Evolutionary conservation across 2,113 vertebrate genomes (phyloP).

Genomic region (Calyptommatus sinebrachiatus): DNA sequence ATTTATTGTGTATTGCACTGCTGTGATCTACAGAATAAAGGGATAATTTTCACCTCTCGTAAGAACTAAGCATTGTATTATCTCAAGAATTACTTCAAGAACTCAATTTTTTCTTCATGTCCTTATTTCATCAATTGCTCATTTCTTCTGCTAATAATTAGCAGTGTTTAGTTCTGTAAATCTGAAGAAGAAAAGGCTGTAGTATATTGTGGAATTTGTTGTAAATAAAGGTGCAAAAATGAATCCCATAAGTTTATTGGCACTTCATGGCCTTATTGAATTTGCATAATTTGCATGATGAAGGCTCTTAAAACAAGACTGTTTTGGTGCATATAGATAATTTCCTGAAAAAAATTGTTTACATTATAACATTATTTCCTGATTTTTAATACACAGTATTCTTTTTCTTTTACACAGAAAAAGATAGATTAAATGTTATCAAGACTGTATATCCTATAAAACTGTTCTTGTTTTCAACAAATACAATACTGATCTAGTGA

Average conservation of each 20-base stretch:
- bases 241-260: constrained; percentile 62
- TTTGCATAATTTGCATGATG: constrained; percentile 72
- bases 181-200: constrained; percentile 70
- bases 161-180: constrained; percentile 73
- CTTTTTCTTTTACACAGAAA: constrained; percentile 41
- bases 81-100: constrained; percentile 78
- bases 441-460: constrained; percentile 49
- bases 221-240: constrained; percentile 69
- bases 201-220: constrained; percentile 75
- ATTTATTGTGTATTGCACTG: constrained; percentile 77
- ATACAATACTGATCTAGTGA: constrained; percentile 61
- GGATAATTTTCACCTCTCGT: constrained; percentile 70
- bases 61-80: constrained; percentile 72
- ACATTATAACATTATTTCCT: constrained; percentile 19
- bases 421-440: constrained; percentile 55
- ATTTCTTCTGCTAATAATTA: constrained; percentile 74
- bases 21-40: constrained; percentile 77
- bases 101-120: constrained; percentile 62
- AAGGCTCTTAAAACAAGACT: constrained; percentile 48
- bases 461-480: constrained; percentile 64
- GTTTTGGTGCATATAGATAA: constrained; percentile 67
- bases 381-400: background rate
- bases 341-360: constrained; percentile 29
- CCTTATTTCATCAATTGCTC: constrained; percentile 71
- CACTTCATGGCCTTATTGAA: constrained; percentile 69